Percentiles rank a stretch among this genome's conserved stretches.
phyloP scores from a whole-genome alignment of 1,140 invertebrate genomes.

The Pseudomyrmex flavicornis region DNA sequence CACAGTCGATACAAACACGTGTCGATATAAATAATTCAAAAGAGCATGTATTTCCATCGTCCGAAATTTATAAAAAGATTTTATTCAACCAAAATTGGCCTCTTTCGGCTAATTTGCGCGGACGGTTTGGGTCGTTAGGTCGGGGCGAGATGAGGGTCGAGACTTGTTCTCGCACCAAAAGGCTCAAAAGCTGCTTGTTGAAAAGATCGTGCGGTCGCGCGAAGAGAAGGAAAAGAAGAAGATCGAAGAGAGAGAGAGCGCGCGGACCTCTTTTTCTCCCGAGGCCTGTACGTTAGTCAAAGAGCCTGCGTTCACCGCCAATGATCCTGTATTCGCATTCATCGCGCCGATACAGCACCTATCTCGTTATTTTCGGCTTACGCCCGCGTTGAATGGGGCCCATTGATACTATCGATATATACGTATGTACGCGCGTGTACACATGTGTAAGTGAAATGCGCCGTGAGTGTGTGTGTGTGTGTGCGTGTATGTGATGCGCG shows the following conservation, averaged over 20 bases:
- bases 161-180: conserved; percentile 4
- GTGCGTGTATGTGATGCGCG: not conserved
- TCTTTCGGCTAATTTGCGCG: conserved; percentile 42
- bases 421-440: not conserved
- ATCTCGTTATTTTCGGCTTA: conserved; percentile 80
- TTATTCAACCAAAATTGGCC: not conserved
- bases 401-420: conserved; percentile 12
- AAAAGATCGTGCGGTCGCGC: conserved; percentile 30
- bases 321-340: conserved; percentile 66
- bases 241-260: not conserved
- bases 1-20: too few relatives aligned
- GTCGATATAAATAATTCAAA: too few relatives aligned
- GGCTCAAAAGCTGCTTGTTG: conserved; percentile 15
- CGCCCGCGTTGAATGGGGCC: conserved; percentile 62
- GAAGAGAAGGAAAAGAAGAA: conserved; percentile 23
- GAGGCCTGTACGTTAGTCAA: conserved; percentile 63
- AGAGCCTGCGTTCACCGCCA: conserved; percentile 58
- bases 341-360: conserved; percentile 63
- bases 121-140: not conserved
- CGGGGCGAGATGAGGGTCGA: conserved; percentile 3
- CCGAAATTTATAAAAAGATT: too few relatives aligned
- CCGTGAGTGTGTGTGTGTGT: not conserved
- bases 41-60: too few relatives aligned
- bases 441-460: not conserved
- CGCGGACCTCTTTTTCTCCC: not conserved